Evolutionary conservation across 1,140 invertebrate genomes (phyloP).

Genomic region (Metaphire vulgaris): DNA sequence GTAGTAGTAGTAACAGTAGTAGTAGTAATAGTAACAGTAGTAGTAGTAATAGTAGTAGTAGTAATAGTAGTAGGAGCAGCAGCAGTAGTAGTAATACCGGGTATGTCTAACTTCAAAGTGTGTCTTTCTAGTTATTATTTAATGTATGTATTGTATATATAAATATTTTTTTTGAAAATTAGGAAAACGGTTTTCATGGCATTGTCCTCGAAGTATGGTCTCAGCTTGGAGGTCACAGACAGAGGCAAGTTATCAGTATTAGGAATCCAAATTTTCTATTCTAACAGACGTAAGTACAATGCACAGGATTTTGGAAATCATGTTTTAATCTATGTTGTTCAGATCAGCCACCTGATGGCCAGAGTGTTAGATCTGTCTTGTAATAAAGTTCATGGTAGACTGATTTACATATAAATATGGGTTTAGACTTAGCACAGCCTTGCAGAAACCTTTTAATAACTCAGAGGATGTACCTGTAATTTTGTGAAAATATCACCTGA

Average conservation of each 20-base stretch:
- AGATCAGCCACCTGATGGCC: neutral
- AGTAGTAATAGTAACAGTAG: neutral
- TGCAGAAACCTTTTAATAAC: too few relatives aligned
- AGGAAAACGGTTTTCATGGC: constrained; percentile 70
- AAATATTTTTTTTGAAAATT: too few relatives aligned
- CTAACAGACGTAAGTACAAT: neutral
- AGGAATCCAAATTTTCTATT: too few relatives aligned
- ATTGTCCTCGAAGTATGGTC: constrained; percentile 82
- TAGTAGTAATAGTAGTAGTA: neutral
- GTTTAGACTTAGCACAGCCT: too few relatives aligned
- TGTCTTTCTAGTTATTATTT: too few relatives aligned
- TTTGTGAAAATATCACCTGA: too few relatives aligned
- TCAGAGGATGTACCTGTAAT: too few relatives aligned
- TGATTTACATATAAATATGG: too few relatives aligned
- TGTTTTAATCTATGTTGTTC: neutral
- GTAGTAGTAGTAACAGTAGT: neutral
- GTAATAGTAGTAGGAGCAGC: neutral
- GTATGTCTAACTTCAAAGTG: too few relatives aligned
- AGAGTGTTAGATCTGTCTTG: neutral
- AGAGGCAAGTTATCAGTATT: constrained; percentile 52
- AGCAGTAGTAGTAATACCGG: neutral
- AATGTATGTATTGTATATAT: neutral
- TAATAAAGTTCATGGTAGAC: neutral
- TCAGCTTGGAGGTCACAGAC: constrained; percentile 65
- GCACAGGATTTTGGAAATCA: constrained; percentile 20